Base-by-base conservation (phyloP, 35 echinoderm and acorn worm species). In the Apostichopus japonicus region DNA sequence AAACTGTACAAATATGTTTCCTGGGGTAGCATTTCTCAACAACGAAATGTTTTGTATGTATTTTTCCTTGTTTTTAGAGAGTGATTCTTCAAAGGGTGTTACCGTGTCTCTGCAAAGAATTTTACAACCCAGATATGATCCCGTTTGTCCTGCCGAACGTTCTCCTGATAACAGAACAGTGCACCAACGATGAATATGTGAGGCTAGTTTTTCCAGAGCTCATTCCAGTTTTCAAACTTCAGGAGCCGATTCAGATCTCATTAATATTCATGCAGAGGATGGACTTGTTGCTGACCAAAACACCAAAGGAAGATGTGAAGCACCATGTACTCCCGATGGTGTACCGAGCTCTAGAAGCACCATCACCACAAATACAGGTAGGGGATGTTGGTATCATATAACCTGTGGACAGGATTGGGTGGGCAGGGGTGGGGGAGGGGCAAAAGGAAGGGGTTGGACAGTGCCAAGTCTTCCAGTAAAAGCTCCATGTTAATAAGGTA, bases 231-330 rank as follows among this genome's bases (percentile, higher is more conserved):
- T 99, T 99, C 56, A 99, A 99, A 91, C 70, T 99, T 11, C 97
- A 99, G 90, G 97, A 99, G 57, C 97, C 97, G 84, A 90, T 99
- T 14, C 97, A 99, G 95, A 93, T 98, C 54, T 92, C 95, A 73
- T 90, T 98, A 58, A 98, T 98, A 92, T 98, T 96, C 25, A 96
- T 98, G 97, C 97, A 98, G 91, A 92, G 93, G 91, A 98, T 98
- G 97, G 93, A 96, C 51, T 70, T 98, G 8, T 54, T 98, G 13
- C 65, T 98, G 21, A 96, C 95, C 8, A 98, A 98, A 91, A 98
- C 97, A 21, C 97, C 97, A 0, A 86, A 88, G n/a, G 93, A 96
- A 44, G 97, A 98, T 72, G 87, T 98, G 10, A 98, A 96, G 55
- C 92, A 98, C 80, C 97, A 98, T 79, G 97, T 98, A 0, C 87